phyloP scores from a whole-genome alignment of 2,113 vertebrate genomes.

The Pachypanchax playfairii region DNA sequence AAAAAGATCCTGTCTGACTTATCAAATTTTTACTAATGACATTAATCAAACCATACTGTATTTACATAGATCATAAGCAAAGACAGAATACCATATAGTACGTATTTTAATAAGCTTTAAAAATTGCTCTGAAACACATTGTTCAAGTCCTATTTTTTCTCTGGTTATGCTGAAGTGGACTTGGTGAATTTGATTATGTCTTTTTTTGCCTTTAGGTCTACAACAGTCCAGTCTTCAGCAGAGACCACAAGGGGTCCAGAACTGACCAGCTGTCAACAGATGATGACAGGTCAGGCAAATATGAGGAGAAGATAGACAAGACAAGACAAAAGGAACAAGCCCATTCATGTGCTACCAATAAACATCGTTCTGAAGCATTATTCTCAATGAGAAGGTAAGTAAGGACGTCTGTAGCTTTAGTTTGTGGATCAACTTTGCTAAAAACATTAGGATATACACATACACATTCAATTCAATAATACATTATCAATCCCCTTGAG shows the following conservation, averaged over 20 bases:
- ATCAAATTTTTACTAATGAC: too few species aligned
- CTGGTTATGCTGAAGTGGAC: conserved; percentile 71
- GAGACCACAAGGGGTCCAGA: conserved; percentile 32
- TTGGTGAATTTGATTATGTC: conserved; percentile 78
- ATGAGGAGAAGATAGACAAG: conserved; percentile 32
- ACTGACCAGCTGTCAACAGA: conserved; percentile 28
- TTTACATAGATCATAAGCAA: background rate
- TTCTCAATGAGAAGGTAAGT: conserved; percentile 91
- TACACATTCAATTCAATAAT: too few species aligned
- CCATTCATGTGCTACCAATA: conserved; percentile 79
- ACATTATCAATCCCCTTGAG: too few species aligned
- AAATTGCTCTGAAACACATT: conserved; percentile 22
- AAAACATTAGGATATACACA: too few species aligned
- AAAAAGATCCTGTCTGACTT: too few species aligned
- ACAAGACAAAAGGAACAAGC: conserved; percentile 69
- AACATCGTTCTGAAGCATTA: conserved; percentile 83
- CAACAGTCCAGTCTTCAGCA: conserved; percentile 39
- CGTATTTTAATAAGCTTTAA: background rate
- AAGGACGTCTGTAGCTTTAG: background rate
- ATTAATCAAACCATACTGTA: too few species aligned
- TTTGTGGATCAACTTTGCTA: too few species aligned
- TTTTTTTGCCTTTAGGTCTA: conserved; percentile 74
- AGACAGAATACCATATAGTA: background rate
- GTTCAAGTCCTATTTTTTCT: conserved; percentile 73
- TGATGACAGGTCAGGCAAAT: conserved; percentile 19